A percentile compares a stretch with the other conserved stretches of the same genome.
Conservation (phyloP, 2,888 invertebrate genomes). For the Drosophila percnosoma region DNA sequence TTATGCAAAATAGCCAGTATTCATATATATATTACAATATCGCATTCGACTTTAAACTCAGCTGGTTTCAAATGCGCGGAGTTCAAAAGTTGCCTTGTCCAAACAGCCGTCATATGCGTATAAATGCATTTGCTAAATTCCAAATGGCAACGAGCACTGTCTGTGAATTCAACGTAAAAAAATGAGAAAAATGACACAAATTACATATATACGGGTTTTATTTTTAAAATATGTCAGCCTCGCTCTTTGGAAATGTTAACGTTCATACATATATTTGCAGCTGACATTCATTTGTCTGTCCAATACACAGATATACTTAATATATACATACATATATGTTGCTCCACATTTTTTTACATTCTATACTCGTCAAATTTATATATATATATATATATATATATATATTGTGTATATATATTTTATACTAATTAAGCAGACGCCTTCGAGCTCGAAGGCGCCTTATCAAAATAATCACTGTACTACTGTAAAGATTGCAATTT, state of each 20-base stretch:
- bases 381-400: neutral
- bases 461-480: slow-evolving; percentile 64
- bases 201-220: slow-evolving; percentile 25
- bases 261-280: slow-evolving; percentile 10
- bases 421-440: slow-evolving; percentile 50
- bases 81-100: slow-evolving; percentile 37
- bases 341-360: slow-evolving; percentile 6
- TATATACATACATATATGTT: slow-evolving; percentile 7
- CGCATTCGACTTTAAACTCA: neutral
- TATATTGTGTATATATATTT: slow-evolving; percentile 14
- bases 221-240: slow-evolving; percentile 51
- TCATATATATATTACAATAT: neutral
- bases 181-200: slow-evolving; percentile 7
- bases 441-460: slow-evolving; percentile 29
- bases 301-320: slow-evolving; percentile 6
- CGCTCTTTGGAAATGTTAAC: slow-evolving; percentile 45
- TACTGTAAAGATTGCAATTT: slow-evolving; percentile 43
- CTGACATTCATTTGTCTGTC: slow-evolving; percentile 22
- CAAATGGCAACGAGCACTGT: slow-evolving; percentile 32
- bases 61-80: slow-evolving; percentile 15
- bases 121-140: slow-evolving; percentile 24
- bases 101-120: neutral
- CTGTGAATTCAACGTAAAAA: neutral
- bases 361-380: neutral
- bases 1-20: slow-evolving; percentile 15